phyloP scores from a whole-genome alignment of 1,140 invertebrate species.

The Panagrolaimus sp. region DNA sequence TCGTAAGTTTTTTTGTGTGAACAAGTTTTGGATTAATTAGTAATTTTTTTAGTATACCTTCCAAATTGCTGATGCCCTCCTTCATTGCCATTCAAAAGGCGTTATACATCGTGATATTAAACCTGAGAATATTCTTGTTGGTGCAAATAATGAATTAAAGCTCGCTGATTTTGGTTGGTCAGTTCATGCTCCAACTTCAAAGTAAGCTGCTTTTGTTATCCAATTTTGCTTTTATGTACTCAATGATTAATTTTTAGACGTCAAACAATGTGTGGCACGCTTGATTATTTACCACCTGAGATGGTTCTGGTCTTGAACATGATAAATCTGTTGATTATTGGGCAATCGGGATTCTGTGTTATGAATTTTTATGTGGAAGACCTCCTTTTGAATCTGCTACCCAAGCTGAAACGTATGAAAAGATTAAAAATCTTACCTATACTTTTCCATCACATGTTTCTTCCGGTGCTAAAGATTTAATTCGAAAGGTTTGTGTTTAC shows the following conservation, averaged over 20 bases:
- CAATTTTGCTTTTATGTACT: conserved; percentile 11
- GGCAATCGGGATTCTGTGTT: conserved; percentile 84
- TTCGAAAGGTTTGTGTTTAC: neutral
- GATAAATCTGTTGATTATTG: conserved; percentile 73
- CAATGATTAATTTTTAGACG: conserved; percentile 14
- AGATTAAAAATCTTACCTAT: neutral
- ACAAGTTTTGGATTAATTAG: no score
- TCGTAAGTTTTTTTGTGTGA: conserved; percentile 52
- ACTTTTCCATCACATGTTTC: conserved; percentile 8
- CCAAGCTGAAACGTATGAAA: conserved; percentile 55
- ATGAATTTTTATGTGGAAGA: conserved; percentile 79
- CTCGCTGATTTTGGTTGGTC: conserved; percentile 62
- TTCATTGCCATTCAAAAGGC: conserved; percentile 83
- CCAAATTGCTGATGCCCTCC: conserved; percentile 77
- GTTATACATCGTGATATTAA: conserved; percentile 75
- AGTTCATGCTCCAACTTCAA: conserved; percentile 60
- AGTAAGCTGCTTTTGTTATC: no score
- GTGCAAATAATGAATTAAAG: conserved; percentile 54
- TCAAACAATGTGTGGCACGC: neutral
- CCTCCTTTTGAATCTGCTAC: conserved; percentile 75
- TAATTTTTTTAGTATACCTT: conserved; percentile 70
- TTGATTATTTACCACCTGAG: neutral
- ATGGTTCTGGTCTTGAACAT: neutral
- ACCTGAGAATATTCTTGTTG: conserved; percentile 50
- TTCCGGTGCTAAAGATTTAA: neutral